These are phyloP conservation scores for Drosophila longiperda DNA, from an alignment of 2,888 invertebrate genomes.

Conservation along the genomic window DNA sequence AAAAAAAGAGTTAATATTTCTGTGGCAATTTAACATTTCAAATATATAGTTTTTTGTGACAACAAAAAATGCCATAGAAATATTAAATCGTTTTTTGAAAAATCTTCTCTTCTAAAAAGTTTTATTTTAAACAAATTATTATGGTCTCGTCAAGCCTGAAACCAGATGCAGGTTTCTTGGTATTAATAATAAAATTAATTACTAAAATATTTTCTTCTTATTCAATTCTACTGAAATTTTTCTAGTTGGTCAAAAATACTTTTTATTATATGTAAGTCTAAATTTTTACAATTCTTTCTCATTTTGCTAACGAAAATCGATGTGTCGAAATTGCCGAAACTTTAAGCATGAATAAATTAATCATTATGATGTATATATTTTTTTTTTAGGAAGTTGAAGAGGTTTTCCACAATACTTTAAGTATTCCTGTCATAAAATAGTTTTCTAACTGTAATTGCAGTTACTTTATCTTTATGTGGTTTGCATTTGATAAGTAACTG, in stretches of 20 bases:
- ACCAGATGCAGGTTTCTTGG: too few relatives aligned
- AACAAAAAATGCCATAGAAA: neutral
- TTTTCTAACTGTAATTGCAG: conserved; percentile 4
- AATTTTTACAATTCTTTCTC: neutral
- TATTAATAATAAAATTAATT: neutral
- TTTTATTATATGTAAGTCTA: neutral
- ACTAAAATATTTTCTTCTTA: neutral
- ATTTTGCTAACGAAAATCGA: neutral
- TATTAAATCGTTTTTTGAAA: neutral
- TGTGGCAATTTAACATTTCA: too few relatives aligned
- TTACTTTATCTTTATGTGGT: conserved; percentile 38
- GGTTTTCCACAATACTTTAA: neutral
- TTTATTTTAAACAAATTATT: neutral
- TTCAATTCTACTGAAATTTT: neutral
- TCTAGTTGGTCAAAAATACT: neutral
- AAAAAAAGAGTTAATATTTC: too few relatives aligned
- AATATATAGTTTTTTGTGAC: neutral
- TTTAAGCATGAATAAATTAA: neutral
- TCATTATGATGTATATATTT: neutral
- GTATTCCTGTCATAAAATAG: neutral
- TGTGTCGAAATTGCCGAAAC: neutral
- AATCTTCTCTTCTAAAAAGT: neutral
- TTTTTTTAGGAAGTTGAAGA: neutral
- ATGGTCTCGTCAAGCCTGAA: too few relatives aligned
- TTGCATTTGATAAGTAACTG: conserved; percentile 55